phyloP scores from a whole-genome alignment of 2,797 vertebrate species.

The Molossus alvarezi region DNA sequence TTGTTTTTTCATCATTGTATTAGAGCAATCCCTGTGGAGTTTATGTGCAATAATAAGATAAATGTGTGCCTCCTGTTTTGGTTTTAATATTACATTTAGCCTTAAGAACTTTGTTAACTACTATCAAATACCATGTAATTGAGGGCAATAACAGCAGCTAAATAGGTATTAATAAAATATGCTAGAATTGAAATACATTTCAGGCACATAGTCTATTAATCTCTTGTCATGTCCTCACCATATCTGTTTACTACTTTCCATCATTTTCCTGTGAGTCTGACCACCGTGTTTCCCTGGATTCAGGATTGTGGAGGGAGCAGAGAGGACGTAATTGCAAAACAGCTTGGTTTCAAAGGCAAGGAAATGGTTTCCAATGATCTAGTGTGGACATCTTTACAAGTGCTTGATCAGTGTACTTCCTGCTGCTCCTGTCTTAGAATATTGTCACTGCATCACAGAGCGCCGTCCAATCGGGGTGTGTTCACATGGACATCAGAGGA shows the following conservation, averaged over 20 bases:
- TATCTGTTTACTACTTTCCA: neutral
- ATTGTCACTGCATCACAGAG: neutral
- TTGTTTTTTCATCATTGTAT: neutral
- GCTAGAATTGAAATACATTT: neutral
- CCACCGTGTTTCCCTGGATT: neutral
- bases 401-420: neutral
- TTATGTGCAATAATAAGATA: neutral
- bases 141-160: neutral
- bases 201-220: neutral
- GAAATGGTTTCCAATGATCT: neutral
- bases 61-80: neutral
- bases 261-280: neutral
- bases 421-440: neutral
- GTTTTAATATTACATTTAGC: slow-evolving; percentile 2
- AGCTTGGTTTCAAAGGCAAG: slow-evolving; percentile 11
- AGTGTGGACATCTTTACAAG: neutral
- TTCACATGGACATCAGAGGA: neutral
- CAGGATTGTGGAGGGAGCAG: neutral
- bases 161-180: neutral
- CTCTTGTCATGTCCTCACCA: neutral
- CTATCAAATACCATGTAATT: neutral
- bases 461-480: neutral
- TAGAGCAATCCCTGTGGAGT: neutral
- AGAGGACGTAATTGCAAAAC: neutral
- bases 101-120: slow-evolving; percentile 24